Percentiles rank a stretch among this genome's conserved stretches.
phyloP scores from a whole-genome alignment of 2,888 invertebrate genomes.

The Papilio gigon region DNA sequence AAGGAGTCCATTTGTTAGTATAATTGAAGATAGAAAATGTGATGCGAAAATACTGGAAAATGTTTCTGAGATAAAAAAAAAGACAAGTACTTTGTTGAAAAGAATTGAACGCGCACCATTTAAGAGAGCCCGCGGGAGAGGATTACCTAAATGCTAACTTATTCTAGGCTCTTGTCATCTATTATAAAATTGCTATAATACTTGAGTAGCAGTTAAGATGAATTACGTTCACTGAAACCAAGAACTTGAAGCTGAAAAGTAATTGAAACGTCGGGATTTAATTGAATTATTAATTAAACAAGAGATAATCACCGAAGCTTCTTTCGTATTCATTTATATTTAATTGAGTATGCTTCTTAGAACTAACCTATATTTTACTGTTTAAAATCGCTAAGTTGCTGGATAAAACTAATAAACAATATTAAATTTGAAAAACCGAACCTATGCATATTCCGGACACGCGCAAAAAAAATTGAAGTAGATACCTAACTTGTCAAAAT shows the following conservation, averaged over 20 bases:
- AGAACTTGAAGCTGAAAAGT: constrained; percentile 11
- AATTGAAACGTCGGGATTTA: constrained; percentile 14
- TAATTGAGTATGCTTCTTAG: not conserved
- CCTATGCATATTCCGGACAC: too few relatives aligned
- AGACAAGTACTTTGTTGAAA: too few relatives aligned
- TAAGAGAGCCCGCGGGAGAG: too few relatives aligned
- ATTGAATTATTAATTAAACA: constrained; percentile 22
- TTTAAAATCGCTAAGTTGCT: not conserved
- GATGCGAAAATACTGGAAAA: too few relatives aligned
- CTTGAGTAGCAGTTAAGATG: constrained; percentile 4
- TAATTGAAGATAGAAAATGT: too few relatives aligned
- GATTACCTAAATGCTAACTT: not conserved
- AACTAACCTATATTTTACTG: not conserved
- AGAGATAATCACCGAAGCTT: constrained; percentile 6
- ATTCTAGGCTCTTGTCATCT: constrained; percentile 20
- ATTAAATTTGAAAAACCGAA: too few relatives aligned
- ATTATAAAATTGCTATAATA: constrained; percentile 13
- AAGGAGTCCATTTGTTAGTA: too few relatives aligned
- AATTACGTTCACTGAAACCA: constrained; percentile 8
- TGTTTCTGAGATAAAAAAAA: too few relatives aligned
- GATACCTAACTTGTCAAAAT: not conserved
- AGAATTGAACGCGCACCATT: too few relatives aligned
- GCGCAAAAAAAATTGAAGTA: too few relatives aligned
- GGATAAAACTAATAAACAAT: not conserved
- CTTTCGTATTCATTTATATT: constrained; percentile 2